Percentiles rank a stretch among this genome's conserved stretches.
Evolutionary conservation across 1,140 invertebrate genomes (phyloP).

Genomic region (Diabrotica undecimpunctata): DNA sequence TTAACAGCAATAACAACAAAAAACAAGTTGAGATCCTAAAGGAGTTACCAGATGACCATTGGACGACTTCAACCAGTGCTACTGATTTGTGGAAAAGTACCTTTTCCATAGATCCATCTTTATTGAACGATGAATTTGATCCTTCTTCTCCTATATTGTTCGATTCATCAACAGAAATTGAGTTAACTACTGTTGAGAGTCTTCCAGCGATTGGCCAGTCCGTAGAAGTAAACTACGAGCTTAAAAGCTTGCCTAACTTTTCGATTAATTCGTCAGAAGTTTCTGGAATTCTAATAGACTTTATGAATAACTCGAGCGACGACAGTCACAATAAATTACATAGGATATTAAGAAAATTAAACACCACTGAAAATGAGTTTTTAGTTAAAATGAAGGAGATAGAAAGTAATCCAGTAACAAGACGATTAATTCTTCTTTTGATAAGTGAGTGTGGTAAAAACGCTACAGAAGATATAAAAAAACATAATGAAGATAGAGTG

Average conservation of each 20-base stretch:
- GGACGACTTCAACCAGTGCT: constrained; percentile 54
- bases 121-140: constrained; percentile 64
- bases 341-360: constrained; percentile 70
- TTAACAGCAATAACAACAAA: constrained; percentile 17
- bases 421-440: constrained; percentile 68
- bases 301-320: constrained; percentile 39
- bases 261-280: constrained; percentile 42
- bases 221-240: constrained; percentile 38
- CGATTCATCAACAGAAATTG: not conserved
- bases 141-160: constrained; percentile 25
- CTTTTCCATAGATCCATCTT: constrained; percentile 65
- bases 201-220: not conserved
- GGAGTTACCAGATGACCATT: constrained; percentile 47
- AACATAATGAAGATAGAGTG: constrained; percentile 52
- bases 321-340: constrained; percentile 36
- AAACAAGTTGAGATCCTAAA: constrained; percentile 18
- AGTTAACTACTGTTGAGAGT: not conserved
- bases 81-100: constrained; percentile 61
- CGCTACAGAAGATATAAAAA: constrained; percentile 60
- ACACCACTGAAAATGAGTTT: constrained; percentile 68
- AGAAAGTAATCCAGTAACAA: constrained; percentile 68
- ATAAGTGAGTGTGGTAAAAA: constrained; percentile 71
- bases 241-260: constrained; percentile 36
- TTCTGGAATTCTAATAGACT: constrained; percentile 43
- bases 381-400: constrained; percentile 76